Conservation (phyloP, 2,888 invertebrate genomes). For the Invenusta paracnida region DNA sequence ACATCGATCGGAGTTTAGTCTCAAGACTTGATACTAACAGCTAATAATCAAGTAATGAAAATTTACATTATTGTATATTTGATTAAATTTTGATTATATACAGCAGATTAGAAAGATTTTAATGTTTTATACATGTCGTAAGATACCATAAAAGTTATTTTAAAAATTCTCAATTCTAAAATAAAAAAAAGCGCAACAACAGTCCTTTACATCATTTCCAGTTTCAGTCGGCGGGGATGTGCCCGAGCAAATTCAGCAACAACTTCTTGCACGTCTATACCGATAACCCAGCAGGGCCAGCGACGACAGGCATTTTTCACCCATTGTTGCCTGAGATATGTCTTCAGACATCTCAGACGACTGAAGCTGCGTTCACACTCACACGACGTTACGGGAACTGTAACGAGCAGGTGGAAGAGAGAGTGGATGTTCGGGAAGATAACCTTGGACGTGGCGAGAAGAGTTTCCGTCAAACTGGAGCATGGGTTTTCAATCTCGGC, state of each 20-base stretch:
- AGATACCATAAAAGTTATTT: not conserved
- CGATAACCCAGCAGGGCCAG: not conserved
- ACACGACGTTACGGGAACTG: not conserved
- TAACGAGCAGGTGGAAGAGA: not conserved
- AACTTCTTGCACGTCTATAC: constrained; percentile 11
- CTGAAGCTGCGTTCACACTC: not conserved
- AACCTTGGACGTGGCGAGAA: not conserved
- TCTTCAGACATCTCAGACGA: constrained; percentile 1
- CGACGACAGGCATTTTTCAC: constrained; percentile 23
- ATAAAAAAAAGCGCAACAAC: constrained; percentile 2
- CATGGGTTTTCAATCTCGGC: not conserved
- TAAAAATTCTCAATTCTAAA: constrained; percentile 8
- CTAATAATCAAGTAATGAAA: constrained; percentile 29
- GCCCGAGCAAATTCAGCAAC: constrained; percentile 9
- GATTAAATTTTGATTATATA: not conserved
- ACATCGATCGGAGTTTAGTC: not conserved
- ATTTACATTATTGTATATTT: constrained; percentile 22
- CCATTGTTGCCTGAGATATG: constrained; percentile 18
- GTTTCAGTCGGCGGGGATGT: not conserved
- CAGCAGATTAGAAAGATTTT: constrained; percentile 18
- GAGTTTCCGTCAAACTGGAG: not conserved
- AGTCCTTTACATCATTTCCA: constrained; percentile 22
- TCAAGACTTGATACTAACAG: constrained; percentile 26
- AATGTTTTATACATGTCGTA: not conserved
- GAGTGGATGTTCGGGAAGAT: not conserved